A percentile compares a stretch with the other conserved stretches of the same genome.
phyloP scores from a whole-genome alignment of 2,113 vertebrate species.

The Phyllopteryx taeniolatus region DNA sequence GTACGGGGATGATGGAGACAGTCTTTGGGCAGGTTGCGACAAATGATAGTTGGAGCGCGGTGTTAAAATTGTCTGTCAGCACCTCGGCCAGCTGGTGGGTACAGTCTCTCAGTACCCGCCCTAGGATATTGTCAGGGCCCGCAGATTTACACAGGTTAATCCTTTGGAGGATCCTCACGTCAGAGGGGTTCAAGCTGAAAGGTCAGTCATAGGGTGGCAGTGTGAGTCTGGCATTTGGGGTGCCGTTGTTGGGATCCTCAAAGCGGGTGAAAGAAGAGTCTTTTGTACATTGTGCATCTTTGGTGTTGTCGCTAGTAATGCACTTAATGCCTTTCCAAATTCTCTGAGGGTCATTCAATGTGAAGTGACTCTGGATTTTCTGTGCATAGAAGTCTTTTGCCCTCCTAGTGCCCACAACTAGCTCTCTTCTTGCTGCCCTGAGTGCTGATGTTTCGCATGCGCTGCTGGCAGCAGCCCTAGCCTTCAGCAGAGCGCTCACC shows the following conservation, averaged over 20 bases:
- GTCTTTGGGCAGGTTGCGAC: background rate
- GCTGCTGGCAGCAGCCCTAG: background rate
- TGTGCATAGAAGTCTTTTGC: background rate
- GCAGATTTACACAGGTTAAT: too few species aligned
- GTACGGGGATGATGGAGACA: background rate
- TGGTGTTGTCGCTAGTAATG: background rate
- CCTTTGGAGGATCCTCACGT: background rate
- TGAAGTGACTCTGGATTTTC: background rate
- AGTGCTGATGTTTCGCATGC: background rate
- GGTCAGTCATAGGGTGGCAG: too few species aligned
- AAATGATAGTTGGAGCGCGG: background rate
- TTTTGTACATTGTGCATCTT: background rate
- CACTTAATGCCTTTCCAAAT: constrained; percentile 1
- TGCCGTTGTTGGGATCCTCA: background rate
- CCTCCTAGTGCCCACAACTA: background rate
- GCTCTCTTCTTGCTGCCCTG: background rate
- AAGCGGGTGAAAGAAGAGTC: background rate
- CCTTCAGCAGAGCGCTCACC: background rate
- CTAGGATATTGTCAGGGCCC: too few species aligned
- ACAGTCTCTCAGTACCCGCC: too few species aligned
- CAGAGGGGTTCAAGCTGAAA: background rate
- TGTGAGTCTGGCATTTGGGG: background rate
- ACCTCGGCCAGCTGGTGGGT: background rate
- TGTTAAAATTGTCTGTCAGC: background rate
- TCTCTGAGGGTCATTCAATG: background rate